Evolutionary conservation across 2,797 vertebrate genomes (phyloP).

Genomic region (Arctocebus calabarensis): DNA sequence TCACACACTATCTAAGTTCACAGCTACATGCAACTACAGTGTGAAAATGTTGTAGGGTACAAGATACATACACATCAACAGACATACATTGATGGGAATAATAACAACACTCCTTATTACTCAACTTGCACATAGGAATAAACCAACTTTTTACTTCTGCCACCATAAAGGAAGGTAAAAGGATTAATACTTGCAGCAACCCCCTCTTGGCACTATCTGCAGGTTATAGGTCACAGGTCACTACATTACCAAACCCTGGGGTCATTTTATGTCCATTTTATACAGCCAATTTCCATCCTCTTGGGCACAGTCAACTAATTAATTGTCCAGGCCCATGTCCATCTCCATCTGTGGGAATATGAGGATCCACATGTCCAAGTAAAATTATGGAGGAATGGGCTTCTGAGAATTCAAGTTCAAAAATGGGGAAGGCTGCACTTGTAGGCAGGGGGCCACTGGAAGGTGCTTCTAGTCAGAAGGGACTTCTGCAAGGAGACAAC

Average conservation of each 20-base stretch:
- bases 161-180: not conserved
- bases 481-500: not conserved
- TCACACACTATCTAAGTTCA: not conserved
- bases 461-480: not conserved
- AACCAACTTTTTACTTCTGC: not conserved
- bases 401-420: not conserved
- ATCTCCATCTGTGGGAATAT: not conserved
- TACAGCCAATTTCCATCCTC: not conserved
- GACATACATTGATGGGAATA: not conserved
- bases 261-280: not conserved
- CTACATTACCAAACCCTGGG: not conserved
- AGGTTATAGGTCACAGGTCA: not conserved
- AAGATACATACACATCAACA: not conserved
- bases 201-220: not conserved
- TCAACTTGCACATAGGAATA: not conserved
- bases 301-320: not conserved
- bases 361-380: not conserved
- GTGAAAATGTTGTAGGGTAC: not conserved
- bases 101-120: not conserved
- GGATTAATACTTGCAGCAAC: not conserved
- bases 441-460: not conserved
- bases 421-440: not conserved
- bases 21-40: not conserved
- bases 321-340: not conserved
- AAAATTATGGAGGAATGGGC: not conserved